Conservation (phyloP, 1,140 invertebrate genomes). For the Whitmania pigra region DNA sequence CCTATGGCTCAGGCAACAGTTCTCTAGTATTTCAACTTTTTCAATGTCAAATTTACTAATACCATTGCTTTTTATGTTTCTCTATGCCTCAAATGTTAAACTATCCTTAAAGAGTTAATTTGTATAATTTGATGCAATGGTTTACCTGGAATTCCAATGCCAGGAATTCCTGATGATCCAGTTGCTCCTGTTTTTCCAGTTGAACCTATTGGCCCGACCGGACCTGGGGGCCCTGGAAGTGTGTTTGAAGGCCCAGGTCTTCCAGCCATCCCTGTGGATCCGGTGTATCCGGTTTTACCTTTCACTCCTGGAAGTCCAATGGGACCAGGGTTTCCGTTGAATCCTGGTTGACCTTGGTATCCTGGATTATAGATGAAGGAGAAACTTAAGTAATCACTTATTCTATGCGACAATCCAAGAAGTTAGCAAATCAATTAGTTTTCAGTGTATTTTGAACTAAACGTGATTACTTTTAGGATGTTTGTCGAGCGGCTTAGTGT, state of each 20-base stretch:
- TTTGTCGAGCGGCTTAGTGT: too few relatives aligned
- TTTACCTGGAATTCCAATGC: constrained; percentile 12
- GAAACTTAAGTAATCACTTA: too few relatives aligned
- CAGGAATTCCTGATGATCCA: constrained; percentile 9
- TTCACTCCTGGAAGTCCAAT: neutral
- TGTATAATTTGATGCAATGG: too few relatives aligned
- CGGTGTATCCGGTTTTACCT: constrained; percentile 1
- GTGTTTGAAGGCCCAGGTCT: constrained; percentile 21
- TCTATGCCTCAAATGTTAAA: too few relatives aligned
- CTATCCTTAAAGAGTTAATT: too few relatives aligned
- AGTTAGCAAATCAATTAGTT: neutral
- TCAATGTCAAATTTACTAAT: too few relatives aligned
- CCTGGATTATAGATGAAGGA: neutral
- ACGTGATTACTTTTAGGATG: too few relatives aligned
- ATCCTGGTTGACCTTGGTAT: neutral
- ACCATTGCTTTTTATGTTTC: too few relatives aligned
- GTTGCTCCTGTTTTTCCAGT: constrained; percentile 23
- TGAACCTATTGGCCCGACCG: constrained; percentile 24
- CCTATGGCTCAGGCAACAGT: too few relatives aligned
- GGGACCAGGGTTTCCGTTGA: constrained; percentile 9
- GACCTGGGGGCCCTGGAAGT: constrained; percentile 23
- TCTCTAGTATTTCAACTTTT: too few relatives aligned
- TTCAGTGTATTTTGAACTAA: neutral
- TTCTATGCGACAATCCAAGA: too few relatives aligned
- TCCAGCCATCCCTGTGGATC: constrained; percentile 7